Base-by-base conservation (phyloP, 2,113 vertebrate species). In the Gymnogyps californianus region DNA sequence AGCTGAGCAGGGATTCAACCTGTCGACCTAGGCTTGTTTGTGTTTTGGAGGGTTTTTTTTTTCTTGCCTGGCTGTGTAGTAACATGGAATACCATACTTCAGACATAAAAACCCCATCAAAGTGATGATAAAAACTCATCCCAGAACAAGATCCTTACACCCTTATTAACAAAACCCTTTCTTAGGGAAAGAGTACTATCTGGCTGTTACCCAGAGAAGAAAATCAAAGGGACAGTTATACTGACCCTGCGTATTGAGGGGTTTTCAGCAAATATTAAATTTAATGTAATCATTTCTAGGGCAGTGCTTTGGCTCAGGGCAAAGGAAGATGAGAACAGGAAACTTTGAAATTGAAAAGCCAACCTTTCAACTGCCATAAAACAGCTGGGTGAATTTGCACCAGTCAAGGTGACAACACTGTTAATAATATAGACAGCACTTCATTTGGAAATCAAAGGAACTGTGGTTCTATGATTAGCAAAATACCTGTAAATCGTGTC, bases 401-500 rank as follows among this genome's bases (percentile, higher is more conserved):
- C 34, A 69, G 40, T 69, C 36, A 78, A 65, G 17, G n/a, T 89
- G 77, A 91, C 81, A 94, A 16, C 32, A 51, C 34, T 92, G 49
- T 85, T 82, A 85, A 66, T 65, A 92, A 77, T 49, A 79, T 29
- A 87, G 31, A 14, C 47, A 84, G n/a, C 25, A 61, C 0, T 55
- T 93, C 7, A 61, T 83, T 86, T 89, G 70, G n/a, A 92, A 94
- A 86, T 86, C 58, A 90, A 96, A 89, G 42, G 31, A 93, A 74
- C 19, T n/a, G 21, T 62, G 74, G 26, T 85, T 54, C 28, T 71
- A 61, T 42, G 44, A 91, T 83, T 92, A 87, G 36, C 47, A 93
- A 97, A 97, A 93, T 80, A 90, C 67, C 55, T 90, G 85, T 59
- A 97, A 93, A 91, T 92, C 74, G 78, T 89, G 29, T 58, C 70